phyloP scores from a whole-genome alignment of 2,888 invertebrate genomes.

The Gortyna flavago region DNA sequence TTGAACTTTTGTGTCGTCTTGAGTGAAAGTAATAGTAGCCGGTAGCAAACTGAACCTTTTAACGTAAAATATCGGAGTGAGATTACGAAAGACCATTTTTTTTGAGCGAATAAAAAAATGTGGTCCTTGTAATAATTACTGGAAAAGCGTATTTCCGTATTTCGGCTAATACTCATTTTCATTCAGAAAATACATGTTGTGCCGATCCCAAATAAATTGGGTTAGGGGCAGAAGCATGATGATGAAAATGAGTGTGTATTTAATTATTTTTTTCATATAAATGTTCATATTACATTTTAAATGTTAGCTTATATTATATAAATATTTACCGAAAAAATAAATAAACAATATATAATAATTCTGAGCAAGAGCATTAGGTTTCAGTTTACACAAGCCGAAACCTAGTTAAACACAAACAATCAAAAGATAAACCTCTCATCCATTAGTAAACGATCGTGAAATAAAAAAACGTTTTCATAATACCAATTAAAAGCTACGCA shows the following conservation, averaged over 20 bases:
- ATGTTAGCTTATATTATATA: no score
- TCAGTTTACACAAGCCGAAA: not conserved
- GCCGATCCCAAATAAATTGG: no score
- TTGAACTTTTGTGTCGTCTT: not conserved
- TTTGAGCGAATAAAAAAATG: not conserved
- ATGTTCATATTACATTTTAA: no score
- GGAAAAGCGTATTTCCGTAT: no score
- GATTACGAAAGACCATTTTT: not conserved
- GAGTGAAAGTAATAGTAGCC: not conserved
- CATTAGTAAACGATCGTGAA: slow-evolving; percentile 42
- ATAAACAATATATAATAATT: no score
- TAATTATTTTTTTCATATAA: no score
- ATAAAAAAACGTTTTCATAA: slow-evolving; percentile 37
- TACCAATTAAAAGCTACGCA: slow-evolving; percentile 48
- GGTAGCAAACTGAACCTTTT: not conserved
- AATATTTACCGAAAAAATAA: no score
- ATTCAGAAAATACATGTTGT: no score
- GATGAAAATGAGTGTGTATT: no score
- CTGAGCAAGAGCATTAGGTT: no score
- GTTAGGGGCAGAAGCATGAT: no score
- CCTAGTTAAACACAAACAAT: slow-evolving; percentile 9
- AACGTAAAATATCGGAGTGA: not conserved
- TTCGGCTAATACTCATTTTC: no score
- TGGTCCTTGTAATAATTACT: not conserved
- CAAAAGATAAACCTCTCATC: slow-evolving; percentile 19